Conservation (phyloP, 2,888 invertebrate genomes). For the Poecilobothrus nobilitatus region DNA sequence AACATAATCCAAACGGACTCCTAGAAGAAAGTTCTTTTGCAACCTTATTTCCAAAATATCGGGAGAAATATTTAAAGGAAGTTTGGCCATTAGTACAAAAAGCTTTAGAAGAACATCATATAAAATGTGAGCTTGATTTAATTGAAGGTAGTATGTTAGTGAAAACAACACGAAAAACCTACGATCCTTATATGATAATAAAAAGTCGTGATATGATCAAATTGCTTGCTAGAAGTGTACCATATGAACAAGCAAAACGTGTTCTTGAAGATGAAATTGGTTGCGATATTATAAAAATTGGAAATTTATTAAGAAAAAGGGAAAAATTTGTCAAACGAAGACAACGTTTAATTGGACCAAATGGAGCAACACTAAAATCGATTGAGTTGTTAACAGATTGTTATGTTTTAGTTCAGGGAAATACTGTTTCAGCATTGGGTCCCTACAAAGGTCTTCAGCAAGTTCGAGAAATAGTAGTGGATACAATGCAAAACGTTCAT, state of each 20-base stretch:
- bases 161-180: conserved; percentile 89
- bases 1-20: conserved; percentile 76
- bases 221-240: conserved; percentile 88
- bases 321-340: conserved; percentile 93
- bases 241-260: conserved; percentile 86
- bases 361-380: conserved; percentile 96
- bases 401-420: conserved; percentile 94
- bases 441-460: conserved; percentile 85
- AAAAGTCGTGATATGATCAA: conserved; percentile 96
- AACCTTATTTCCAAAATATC: conserved; percentile 91
- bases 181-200: conserved; percentile 95
- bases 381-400: conserved; percentile 93
- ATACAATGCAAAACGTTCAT: conserved; percentile 98
- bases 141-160: conserved; percentile 94
- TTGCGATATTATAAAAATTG: conserved; percentile 95
- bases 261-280: conserved; percentile 83
- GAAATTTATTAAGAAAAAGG: conserved; percentile 77
- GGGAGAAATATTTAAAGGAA: conserved; percentile 90
- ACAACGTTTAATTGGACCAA: conserved; percentile 90
- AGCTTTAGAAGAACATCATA: conserved; percentile 63
- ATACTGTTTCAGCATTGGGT: conserved; percentile 93
- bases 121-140: conserved; percentile 83
- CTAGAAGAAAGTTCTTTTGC: conserved; percentile 94
- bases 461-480: conserved; percentile 82
- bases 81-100: conserved; percentile 94